Conservation (phyloP, 2,888 invertebrate species). For the Perizoma affinitatum region DNA sequence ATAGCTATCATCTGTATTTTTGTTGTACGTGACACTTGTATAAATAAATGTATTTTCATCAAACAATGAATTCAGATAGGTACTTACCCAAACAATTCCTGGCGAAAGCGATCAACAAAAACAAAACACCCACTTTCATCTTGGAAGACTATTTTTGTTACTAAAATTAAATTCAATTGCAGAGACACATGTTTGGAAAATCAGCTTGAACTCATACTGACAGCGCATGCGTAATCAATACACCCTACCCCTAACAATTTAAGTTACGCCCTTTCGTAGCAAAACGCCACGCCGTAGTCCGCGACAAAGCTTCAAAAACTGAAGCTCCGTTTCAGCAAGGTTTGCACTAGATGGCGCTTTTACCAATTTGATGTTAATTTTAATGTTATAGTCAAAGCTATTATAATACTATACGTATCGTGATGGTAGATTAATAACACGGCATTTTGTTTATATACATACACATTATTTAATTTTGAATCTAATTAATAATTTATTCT, state of each 20-base stretch:
- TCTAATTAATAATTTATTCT: slow-evolving; percentile 11
- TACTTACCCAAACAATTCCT: slow-evolving; percentile 64
- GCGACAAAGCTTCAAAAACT: slow-evolving; percentile 8
- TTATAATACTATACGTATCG: too few relatives aligned
- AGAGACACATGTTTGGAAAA: slow-evolving; percentile 53
- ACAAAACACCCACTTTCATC: slow-evolving; percentile 62
- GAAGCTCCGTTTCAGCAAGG: too few relatives aligned
- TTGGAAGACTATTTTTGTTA: slow-evolving; percentile 36
- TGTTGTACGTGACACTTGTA: too few relatives aligned
- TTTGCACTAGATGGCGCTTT: slow-evolving; percentile 36
- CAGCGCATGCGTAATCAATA: slow-evolving; percentile 78
- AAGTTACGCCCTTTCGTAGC: slow-evolving; percentile 35
- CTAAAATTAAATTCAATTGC: slow-evolving; percentile 35
- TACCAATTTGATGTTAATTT: not conserved
- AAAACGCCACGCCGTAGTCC: slow-evolving; percentile 22
- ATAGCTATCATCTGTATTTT: too few relatives aligned
- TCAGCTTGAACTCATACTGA: slow-evolving; percentile 42
- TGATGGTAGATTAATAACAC: too few relatives aligned
- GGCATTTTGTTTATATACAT: slow-evolving; percentile 6
- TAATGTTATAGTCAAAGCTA: too few relatives aligned
- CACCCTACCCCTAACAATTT: slow-evolving; percentile 30
- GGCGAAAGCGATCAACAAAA: slow-evolving; percentile 53
- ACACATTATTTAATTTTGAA: slow-evolving; percentile 13
- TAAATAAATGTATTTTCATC: too few relatives aligned
- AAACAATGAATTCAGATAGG: not conserved